Evolutionary conservation across 2,888 invertebrate species (phyloP).

Genomic region (Dicranocentrus wangi): DNA sequence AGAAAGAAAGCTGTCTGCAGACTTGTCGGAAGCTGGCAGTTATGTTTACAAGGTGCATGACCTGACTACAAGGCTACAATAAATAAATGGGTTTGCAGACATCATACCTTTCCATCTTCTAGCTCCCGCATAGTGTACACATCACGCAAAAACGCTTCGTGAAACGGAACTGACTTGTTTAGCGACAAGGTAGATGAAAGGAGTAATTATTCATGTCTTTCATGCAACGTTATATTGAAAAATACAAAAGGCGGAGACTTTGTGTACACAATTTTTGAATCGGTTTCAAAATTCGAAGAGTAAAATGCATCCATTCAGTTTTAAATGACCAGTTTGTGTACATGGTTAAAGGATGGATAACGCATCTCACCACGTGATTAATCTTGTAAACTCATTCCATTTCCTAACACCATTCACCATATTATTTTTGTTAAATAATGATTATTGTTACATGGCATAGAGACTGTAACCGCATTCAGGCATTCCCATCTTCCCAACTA

Average conservation of each 20-base stretch:
- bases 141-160: neutral
- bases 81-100: constrained; percentile 39
- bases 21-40: neutral
- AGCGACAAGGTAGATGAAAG: constrained; percentile 1
- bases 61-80: constrained; percentile 30
- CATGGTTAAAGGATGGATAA: too few relatives aligned
- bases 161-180: neutral
- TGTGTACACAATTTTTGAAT: neutral
- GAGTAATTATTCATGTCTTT: constrained; percentile 29
- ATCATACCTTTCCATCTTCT: too few relatives aligned
- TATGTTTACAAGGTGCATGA: constrained; percentile 41
- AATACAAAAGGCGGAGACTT: neutral
- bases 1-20: neutral
- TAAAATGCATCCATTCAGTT: neutral
- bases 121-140: neutral
- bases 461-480: neutral
- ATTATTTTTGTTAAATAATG: neutral
- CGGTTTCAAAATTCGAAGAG: neutral
- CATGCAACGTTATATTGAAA: neutral
- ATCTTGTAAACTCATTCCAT: too few relatives aligned
- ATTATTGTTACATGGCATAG: neutral
- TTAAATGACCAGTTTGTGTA: neutral
- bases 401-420: neutral
- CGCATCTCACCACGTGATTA: too few relatives aligned
- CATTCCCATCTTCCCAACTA: neutral